Evolutionary conservation across 1,140 invertebrate species (phyloP).

Genomic region (Scaptomyza montana): DNA sequence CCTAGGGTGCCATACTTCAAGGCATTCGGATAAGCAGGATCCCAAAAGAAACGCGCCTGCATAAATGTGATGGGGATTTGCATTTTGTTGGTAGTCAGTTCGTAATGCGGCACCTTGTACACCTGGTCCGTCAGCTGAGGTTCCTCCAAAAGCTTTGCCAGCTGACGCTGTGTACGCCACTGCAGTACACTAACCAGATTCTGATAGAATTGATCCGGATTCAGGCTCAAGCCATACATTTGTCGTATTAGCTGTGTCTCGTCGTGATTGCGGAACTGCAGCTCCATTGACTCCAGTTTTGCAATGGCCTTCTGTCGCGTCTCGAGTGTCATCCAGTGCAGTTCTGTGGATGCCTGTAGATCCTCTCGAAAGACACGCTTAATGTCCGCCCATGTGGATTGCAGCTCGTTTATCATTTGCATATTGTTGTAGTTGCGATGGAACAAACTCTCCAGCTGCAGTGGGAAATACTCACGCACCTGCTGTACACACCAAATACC

Average conservation of each 20-base stretch:
- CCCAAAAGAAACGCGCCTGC: constrained; percentile 91
- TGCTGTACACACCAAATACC: constrained; percentile 83
- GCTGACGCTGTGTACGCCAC: constrained; percentile 90
- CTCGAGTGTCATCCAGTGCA: constrained; percentile 91
- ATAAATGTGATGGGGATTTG: constrained; percentile 98
- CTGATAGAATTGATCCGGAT: constrained; percentile 92
- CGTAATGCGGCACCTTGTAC: constrained; percentile 87
- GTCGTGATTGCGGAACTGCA: constrained; percentile 95
- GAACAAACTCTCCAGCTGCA: constrained; percentile 90
- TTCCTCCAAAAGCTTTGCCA: constrained; percentile 92
- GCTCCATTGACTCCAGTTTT: constrained; percentile 92
- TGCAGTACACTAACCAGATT: constrained; percentile 93
- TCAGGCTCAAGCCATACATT: constrained; percentile 90
- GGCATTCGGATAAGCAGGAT: constrained; percentile 95
- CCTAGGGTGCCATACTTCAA: constrained; percentile 98
- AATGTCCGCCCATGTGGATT: constrained; percentile 84
- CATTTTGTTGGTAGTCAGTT: constrained; percentile 97
- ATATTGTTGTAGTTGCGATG: constrained; percentile 93
- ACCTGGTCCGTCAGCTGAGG: constrained; percentile 91
- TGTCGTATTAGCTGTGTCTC: constrained; percentile 89
- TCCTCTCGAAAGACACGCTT: constrained; percentile 89
- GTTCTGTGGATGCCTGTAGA: constrained; percentile 86
- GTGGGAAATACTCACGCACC: constrained; percentile 66
- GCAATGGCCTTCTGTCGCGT: constrained; percentile 91
- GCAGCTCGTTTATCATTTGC: constrained; percentile 93